Evolutionary conservation across 92 coral and sea anemone genomes (phyloP).

Genomic region (Parazoanthus swiftii): DNA sequence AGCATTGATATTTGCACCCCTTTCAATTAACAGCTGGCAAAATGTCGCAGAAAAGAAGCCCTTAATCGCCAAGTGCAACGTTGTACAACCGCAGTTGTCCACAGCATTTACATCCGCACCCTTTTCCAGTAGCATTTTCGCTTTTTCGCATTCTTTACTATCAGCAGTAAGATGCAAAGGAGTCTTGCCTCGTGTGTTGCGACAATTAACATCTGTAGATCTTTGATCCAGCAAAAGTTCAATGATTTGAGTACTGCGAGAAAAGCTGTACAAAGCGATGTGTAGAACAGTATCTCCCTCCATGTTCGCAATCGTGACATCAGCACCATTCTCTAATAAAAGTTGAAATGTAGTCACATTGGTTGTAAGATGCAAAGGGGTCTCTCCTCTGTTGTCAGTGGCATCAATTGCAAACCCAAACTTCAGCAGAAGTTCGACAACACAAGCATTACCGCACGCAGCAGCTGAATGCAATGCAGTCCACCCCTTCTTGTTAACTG

Average conservation of each 20-base stretch:
- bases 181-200: conserved; percentile 34
- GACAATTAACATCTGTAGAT: conserved; percentile 33
- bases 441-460: no score
- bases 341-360: neutral
- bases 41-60: neutral
- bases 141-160: neutral
- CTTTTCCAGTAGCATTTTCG: conserved; percentile 2
- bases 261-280: neutral
- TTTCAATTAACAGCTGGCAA: conserved; percentile 7
- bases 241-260: neutral
- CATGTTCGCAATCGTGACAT: neutral
- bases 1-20: neutral
- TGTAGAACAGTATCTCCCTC: conserved; percentile 30
- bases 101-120: conserved; percentile 25
- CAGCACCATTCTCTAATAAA: conserved; percentile 34
- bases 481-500: no score
- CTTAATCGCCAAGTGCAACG: neutral
- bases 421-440: no score
- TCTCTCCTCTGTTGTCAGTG: no score
- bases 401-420: no score
- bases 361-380: neutral
- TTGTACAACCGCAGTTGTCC: neutral
- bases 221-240: conserved; percentile 11
- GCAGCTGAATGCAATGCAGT: no score
- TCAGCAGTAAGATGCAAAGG: neutral